Percentiles rank a stretch among this genome's conserved stretches.
Evolutionary conservation across 2,113 vertebrate species (phyloP).

Genomic region (Paedocypris sp.): DNA sequence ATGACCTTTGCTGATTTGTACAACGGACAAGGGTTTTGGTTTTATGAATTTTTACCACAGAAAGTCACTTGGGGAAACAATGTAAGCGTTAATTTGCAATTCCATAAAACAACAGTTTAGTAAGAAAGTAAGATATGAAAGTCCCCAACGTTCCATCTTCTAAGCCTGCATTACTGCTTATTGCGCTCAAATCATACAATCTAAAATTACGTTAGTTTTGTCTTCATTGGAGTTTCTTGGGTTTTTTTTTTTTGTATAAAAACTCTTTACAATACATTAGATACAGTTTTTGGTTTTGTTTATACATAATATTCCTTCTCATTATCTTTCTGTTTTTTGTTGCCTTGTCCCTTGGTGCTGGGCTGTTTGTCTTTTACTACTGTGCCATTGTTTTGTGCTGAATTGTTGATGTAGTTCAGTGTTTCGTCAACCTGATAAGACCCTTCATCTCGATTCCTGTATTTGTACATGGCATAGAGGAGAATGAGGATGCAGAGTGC

Average conservation of each 20-base stretch:
- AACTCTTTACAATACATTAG: conserved; percentile 66
- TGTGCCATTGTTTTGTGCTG: conserved; percentile 92
- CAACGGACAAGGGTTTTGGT: conserved; percentile 51
- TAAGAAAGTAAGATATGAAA: conserved; percentile 46
- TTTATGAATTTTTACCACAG: conserved; percentile 44
- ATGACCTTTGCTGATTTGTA: conserved; percentile 63
- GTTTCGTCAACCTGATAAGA: conserved; percentile 99
- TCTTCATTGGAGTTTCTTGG: conserved; percentile 58
- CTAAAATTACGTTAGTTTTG: conserved; percentile 58
- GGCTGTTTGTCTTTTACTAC: conserved; percentile 90
- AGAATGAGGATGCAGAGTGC: conserved; percentile 99
- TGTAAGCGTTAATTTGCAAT: conserved; percentile 76
- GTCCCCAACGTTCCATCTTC: conserved; percentile 46
- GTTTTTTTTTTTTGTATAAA: conserved; percentile 60
- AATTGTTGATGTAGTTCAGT: conserved; percentile 99
- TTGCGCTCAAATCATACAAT: conserved; percentile 78
- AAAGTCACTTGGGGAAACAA: conserved; percentile 78
- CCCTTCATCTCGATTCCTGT: conserved; percentile 98
- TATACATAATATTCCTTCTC: conserved; percentile 99
- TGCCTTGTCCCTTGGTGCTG: conserved; percentile 75
- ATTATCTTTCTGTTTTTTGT: conserved; percentile 98
- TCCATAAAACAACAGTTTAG: conserved; percentile 66
- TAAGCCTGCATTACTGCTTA: conserved; percentile 53
- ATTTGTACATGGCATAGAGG: conserved; percentile 99
- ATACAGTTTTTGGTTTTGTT: conserved; percentile 32